Conservation (phyloP, 2,113 vertebrate species). For the Emydura subglobosa region DNA sequence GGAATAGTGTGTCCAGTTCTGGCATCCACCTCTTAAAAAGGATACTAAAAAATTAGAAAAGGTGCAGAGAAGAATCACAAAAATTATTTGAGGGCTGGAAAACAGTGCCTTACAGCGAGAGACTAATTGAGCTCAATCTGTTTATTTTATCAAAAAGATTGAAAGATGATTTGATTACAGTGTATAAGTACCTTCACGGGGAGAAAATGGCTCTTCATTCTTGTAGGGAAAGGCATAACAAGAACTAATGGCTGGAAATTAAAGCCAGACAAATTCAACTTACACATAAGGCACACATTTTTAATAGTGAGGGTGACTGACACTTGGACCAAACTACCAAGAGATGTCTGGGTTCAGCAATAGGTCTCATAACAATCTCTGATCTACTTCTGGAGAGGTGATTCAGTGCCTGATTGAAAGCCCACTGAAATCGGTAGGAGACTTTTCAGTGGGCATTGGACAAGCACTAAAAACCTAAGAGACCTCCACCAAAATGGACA, state of each 20-base stretch:
- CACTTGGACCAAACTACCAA: background rate
- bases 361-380: background rate
- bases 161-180: no score
- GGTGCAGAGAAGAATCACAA: background rate
- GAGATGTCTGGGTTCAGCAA: background rate
- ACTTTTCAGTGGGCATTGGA: no score
- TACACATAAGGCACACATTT: background rate
- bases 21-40: background rate
- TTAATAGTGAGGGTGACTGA: background rate
- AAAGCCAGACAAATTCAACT: background rate
- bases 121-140: background rate
- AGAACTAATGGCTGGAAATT: background rate
- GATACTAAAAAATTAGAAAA: background rate
- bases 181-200: no score
- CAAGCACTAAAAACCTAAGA: background rate
- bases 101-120: background rate
- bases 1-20: background rate
- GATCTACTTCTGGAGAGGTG: background rate
- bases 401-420: background rate
- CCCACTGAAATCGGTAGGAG: background rate
- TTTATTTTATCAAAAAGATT: background rate
- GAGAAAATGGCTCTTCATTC: background rate
- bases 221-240: background rate
- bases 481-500: background rate
- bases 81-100: background rate